Base-by-base conservation (phyloP, 2,797 vertebrate genomes). In the Carcharodon carcharias region DNA sequence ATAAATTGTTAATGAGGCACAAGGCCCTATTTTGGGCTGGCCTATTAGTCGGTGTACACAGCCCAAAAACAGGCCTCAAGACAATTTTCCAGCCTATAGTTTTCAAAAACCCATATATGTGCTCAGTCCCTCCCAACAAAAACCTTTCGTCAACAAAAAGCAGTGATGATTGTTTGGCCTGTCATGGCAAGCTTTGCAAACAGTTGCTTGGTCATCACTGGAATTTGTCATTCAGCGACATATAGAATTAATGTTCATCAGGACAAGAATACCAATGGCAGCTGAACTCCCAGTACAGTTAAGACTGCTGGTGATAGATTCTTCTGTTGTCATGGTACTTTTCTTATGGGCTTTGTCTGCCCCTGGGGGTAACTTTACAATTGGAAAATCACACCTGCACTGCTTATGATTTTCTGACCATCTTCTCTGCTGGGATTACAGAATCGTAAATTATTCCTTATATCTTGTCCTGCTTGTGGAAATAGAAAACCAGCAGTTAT, bases 181-280 rank as follows among this genome's bases (percentile, higher is more conserved):
- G 89, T n/a, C 61, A 35, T 40, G 89, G 35, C 16, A 40, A 65
- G 89, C 89, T 63, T 92, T 92, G 23, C 61, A 63, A 92, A 63
- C 77, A 92, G 61, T 73, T 77, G 67, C 45, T 8, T 77, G 50
- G 45, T 71, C 50, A 54, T 71, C 50, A 35, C 28, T 45, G 67
- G 71, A 77, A 73, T 58, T 40, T 95, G 69, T 73, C 67, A 35
- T 69, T 16, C 65, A 95, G 40, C 28, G 50, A 50, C 28, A 35
- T 95, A 31, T n/a, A 92, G 89, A 63, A 92, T 85, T 85, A 85
- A 92, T 92, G 89, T 85, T 61, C 89, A 92, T 63, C 89, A 31
- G 58, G 56, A 92, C 28, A 63, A n/a, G 61, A 63, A 92, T 63
- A 58, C 69, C 65, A 95, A 73, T 56, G 50, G 50, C 94, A 95